A percentile compares a stretch with the other conserved stretches of the same genome.
Evolutionary conservation across 92 coral and sea anemone species (phyloP).

Genomic region (Epizoanthus illoricatus): DNA sequence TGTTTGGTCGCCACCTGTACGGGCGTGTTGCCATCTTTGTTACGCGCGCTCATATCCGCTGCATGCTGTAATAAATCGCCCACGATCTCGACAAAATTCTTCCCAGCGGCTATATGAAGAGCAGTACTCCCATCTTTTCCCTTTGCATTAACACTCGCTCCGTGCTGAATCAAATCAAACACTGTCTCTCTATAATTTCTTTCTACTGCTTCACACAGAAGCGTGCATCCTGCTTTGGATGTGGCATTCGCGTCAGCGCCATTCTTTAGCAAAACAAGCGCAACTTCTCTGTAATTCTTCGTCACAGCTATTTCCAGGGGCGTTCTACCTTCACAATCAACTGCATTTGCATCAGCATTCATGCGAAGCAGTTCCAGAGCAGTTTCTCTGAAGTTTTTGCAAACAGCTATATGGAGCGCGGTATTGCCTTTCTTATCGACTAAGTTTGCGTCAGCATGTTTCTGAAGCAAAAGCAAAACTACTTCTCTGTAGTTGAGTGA

Average conservation of each 20-base stretch:
- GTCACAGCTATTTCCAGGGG: background rate
- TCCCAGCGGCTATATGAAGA: constrained; percentile 5
- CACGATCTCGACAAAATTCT: constrained; percentile 5
- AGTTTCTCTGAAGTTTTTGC: constrained; percentile 5
- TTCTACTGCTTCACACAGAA: background rate
- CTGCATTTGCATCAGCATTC: constrained; percentile 4
- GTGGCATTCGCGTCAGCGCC: background rate
- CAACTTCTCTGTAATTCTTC: background rate
- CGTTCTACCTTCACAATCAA: background rate
- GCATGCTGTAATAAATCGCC: constrained; percentile 7
- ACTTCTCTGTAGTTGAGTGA: background rate
- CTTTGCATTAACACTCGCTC: constrained; percentile 2
- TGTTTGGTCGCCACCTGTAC: background rate
- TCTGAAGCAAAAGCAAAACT: background rate
- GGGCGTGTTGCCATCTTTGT: background rate
- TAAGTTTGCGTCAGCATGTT: background rate
- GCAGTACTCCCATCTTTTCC: background rate
- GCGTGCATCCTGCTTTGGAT: background rate
- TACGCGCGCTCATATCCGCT: constrained; percentile 4
- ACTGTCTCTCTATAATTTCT: background rate
- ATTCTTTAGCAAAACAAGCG: background rate
- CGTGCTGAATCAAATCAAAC: constrained; percentile 13
- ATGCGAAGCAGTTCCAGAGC: background rate
- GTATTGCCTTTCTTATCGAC: background rate
- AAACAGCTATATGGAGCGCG: background rate